phyloP scores from a whole-genome alignment of 2,113 vertebrate genomes.

The Hippocampus barbouri region DNA sequence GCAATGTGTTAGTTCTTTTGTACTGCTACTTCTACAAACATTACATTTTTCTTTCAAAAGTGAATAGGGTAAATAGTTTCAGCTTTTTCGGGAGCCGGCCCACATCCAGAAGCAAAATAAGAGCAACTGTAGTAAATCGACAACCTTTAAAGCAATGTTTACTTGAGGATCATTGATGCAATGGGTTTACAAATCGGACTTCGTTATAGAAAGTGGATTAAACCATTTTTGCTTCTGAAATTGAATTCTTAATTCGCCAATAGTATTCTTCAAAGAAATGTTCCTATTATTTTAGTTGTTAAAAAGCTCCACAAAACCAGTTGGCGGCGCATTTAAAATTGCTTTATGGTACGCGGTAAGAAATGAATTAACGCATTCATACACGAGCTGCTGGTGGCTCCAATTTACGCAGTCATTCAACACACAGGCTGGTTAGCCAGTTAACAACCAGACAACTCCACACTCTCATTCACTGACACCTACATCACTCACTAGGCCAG shows the following conservation, averaged over 20 bases:
- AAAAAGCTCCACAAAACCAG: not conserved
- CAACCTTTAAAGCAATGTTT: too few species aligned
- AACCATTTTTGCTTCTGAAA: not conserved
- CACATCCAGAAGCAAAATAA: not conserved
- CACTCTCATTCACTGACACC: not conserved
- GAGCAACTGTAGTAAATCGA: too few species aligned
- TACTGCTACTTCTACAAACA: not conserved
- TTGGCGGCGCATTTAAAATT: not conserved
- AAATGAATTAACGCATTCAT: not conserved
- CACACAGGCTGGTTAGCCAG: not conserved
- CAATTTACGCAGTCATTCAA: not conserved
- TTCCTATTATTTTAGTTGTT: not conserved
- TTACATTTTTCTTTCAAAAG: not conserved
- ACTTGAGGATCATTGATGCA: too few species aligned
- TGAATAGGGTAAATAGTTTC: not conserved
- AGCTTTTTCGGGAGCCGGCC: not conserved
- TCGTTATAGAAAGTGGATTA: not conserved
- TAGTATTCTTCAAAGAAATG: not conserved
- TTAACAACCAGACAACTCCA: not conserved
- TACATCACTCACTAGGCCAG: not conserved
- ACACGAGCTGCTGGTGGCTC: not conserved
- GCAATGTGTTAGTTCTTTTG: not conserved
- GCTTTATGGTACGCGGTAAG: not conserved
- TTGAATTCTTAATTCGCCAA: not conserved
- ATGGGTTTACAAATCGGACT: too few species aligned